Percentiles rank a stretch among this genome's conserved stretches.
Conservation (phyloP, 2,888 invertebrate genomes). For the Boloria selene region DNA sequence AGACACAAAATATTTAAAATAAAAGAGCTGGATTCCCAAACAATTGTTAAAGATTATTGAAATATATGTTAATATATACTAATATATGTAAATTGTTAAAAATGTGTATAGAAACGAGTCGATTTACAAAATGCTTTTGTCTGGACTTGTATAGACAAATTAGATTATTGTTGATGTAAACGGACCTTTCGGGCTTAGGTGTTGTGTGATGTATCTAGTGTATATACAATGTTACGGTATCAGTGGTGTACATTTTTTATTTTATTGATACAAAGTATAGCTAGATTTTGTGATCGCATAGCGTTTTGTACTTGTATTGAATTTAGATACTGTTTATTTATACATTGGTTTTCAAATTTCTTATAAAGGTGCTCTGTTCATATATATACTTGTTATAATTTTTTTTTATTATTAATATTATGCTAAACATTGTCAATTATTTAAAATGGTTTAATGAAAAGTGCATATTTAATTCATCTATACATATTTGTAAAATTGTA, state of each 20-base stretch:
- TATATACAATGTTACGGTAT: constrained; percentile 71
- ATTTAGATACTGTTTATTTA: constrained; percentile 58
- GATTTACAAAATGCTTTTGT: constrained; percentile 14
- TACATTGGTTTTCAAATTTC: constrained; percentile 37
- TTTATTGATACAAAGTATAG: constrained; percentile 67
- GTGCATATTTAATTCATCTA: neutral
- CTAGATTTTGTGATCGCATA: constrained; percentile 77
- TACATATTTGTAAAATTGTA: neutral
- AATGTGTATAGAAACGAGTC: neutral
- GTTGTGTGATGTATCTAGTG: constrained; percentile 74
- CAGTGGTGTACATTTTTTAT: constrained; percentile 78
- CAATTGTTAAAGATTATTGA: too few relatives aligned
- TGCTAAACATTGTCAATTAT: constrained; percentile 30
- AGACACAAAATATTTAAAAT: too few relatives aligned
- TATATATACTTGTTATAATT: neutral
- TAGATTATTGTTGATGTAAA: constrained; percentile 26
- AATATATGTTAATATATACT: too few relatives aligned
- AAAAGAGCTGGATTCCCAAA: too few relatives aligned
- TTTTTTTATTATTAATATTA: constrained; percentile 1
- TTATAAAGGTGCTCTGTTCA: constrained; percentile 42
- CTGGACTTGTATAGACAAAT: constrained; percentile 20
- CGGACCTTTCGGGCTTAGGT: constrained; percentile 36
- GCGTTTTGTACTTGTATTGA: constrained; percentile 73
- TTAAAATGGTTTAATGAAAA: constrained; percentile 23
- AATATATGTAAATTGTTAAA: too few relatives aligned